phyloP scores from a whole-genome alignment of 1,140 invertebrate genomes.

The Hypothenemus hampei region DNA sequence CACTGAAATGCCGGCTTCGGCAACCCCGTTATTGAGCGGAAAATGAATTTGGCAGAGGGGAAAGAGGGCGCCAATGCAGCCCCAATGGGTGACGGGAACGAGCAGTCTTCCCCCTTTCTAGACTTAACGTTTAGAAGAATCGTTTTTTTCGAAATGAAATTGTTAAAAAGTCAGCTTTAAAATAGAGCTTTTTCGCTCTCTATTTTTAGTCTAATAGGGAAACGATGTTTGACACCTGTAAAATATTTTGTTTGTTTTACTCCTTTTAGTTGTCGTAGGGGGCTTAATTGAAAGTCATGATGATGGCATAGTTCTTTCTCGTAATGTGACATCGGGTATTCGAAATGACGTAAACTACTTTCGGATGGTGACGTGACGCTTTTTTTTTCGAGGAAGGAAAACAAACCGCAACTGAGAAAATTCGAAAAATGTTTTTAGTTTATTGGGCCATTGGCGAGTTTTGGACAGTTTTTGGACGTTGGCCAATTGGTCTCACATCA shows the following conservation, averaged over 20 bases:
- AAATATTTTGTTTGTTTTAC: not conserved
- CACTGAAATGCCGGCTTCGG: conserved; percentile 35
- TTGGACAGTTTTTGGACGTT: conserved; percentile 4
- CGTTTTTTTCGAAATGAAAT: no score
- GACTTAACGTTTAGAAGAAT: no score
- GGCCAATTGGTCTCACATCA: conserved; percentile 1
- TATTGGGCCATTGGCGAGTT: not conserved
- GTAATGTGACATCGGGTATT: no score
- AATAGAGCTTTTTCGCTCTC: no score
- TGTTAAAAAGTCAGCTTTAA: no score
- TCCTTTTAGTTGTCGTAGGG: no score
- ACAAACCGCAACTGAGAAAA: not conserved
- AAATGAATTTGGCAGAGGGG: conserved; percentile 33
- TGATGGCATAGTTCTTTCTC: no score
- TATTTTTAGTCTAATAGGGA: not conserved
- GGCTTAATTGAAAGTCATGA: no score
- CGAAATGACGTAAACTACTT: no score
- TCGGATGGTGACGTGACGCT: no score
- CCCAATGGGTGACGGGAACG: not conserved
- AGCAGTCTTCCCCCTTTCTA: no score
- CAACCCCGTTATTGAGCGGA: conserved; percentile 43
- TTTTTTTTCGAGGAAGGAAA: not conserved
- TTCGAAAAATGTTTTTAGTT: not conserved
- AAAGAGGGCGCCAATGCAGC: conserved; percentile 15
- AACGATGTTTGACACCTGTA: conserved; percentile 1